These are phyloP conservation scores for Troglohyphantes excavatus DNA, from an alignment of 2,888 invertebrate species.

Conservation along the genomic window DNA sequence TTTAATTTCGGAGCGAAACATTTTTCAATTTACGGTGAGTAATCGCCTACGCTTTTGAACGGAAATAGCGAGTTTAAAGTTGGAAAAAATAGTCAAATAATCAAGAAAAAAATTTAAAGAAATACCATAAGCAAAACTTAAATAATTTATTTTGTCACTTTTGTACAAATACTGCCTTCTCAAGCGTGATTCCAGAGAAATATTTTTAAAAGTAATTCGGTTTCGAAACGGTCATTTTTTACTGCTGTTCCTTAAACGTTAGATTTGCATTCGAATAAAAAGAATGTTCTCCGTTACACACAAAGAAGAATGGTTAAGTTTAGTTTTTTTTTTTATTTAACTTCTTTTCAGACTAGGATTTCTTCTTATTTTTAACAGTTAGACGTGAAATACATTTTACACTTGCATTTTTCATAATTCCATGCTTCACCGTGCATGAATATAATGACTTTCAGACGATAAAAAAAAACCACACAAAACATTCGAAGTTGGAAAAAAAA, in stretches of 20 bases:
- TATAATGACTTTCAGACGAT: constrained; percentile 10
- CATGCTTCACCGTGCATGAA: constrained; percentile 35
- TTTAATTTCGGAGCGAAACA: constrained; percentile 13
- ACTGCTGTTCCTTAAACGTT: not conserved
- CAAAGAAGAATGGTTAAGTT: not conserved
- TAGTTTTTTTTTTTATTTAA: not conserved
- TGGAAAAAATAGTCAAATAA: not conserved
- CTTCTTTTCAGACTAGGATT: not conserved
- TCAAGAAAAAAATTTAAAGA: not conserved
- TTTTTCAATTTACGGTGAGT: constrained; percentile 17
- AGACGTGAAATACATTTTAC: constrained; percentile 23
- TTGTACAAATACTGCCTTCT: constrained; percentile 4
- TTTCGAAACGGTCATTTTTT: constrained; percentile 26
- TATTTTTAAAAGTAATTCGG: constrained; percentile 49
- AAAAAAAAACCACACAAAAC: not conserved
- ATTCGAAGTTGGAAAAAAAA: not conserved
- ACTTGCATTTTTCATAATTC: constrained; percentile 44
- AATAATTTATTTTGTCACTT: constrained; percentile 50
- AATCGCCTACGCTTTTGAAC: not conserved
- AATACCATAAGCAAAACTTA: not conserved
- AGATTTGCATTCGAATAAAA: not conserved
- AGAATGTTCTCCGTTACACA: not conserved
- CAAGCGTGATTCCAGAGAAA: constrained; percentile 28
- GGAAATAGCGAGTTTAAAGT: not conserved
- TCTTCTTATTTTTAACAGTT: not conserved